Evolutionary conservation across 2,797 vertebrate genomes (phyloP).

Genomic region (Sarcoramphus papa): DNA sequence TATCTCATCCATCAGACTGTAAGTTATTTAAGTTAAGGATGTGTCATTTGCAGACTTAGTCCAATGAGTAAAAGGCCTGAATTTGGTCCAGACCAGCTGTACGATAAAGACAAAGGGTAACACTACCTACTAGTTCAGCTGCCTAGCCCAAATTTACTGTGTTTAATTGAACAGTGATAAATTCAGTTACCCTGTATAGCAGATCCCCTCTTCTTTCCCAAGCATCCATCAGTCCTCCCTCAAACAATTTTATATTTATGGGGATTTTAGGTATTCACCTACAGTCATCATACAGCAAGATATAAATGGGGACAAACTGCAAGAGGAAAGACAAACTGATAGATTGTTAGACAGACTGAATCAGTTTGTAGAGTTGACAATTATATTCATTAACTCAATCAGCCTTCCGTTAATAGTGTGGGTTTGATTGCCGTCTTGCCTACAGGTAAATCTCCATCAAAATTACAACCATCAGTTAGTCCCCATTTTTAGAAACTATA

Average conservation of each 20-base stretch:
- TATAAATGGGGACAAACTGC: conserved; percentile 24
- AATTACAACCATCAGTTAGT: conserved; percentile 68
- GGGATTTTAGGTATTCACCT: neutral
- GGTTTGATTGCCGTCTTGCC: conserved; percentile 72
- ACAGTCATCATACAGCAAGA: neutral
- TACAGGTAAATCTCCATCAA: conserved; percentile 78
- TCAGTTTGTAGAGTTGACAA: conserved; percentile 57
- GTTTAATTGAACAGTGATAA: neutral
- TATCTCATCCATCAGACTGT: neutral
- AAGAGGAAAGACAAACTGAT: conserved; percentile 43
- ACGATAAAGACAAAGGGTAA: neutral
- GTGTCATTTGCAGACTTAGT: neutral
- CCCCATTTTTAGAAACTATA: conserved; percentile 69
- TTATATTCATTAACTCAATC: conserved; percentile 68
- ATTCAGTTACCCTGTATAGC: neutral
- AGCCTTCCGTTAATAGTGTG: conserved; percentile 60
- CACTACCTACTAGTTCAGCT: neutral
- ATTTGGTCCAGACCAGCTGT: neutral
- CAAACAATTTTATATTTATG: neutral
- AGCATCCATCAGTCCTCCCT: neutral
- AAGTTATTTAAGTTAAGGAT: neutral
- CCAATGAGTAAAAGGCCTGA: neutral
- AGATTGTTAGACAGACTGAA: conserved; percentile 44
- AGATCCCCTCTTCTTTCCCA: neutral
- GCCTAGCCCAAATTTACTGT: neutral